These are phyloP conservation scores for Liolophura sinensis DNA, from an alignment of 1,140 invertebrate genomes.

Conservation along the genomic window DNA sequence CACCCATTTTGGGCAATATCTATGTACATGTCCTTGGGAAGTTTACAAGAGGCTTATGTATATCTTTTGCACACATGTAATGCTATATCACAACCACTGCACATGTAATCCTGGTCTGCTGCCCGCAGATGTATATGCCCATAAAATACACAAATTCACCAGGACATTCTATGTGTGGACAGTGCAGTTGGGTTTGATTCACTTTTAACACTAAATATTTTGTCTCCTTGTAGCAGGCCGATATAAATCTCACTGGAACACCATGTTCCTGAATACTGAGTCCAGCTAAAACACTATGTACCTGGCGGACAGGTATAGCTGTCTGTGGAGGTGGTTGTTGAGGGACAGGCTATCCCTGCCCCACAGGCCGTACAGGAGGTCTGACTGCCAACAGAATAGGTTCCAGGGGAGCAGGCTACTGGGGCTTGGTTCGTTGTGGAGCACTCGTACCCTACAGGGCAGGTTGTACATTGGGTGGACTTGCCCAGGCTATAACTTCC, in stretches of 20 bases:
- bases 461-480: slow-evolving; percentile 36
- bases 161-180: too few species aligned
- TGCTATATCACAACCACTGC: too few species aligned
- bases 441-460: slow-evolving; percentile 50
- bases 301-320: slow-evolving; percentile 32
- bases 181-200: too few species aligned
- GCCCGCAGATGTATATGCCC: too few species aligned
- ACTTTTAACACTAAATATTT: too few species aligned
- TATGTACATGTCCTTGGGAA: too few species aligned
- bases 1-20: too few species aligned
- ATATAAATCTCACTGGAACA: background rate
- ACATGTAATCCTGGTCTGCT: too few species aligned
- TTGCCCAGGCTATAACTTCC: slow-evolving; percentile 41
- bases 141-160: too few species aligned
- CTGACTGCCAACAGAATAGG: slow-evolving; percentile 30
- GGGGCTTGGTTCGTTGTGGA: slow-evolving; percentile 27
- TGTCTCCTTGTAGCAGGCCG: too few species aligned
- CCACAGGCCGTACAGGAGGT: slow-evolving; percentile 39
- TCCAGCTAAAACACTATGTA: slow-evolving; percentile 8
- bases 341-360: slow-evolving; percentile 45
- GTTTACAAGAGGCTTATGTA: too few species aligned
- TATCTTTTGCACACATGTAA: too few species aligned
- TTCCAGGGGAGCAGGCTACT: slow-evolving; percentile 35
- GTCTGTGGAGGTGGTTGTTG: slow-evolving; percentile 30
- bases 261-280: background rate